A percentile compares a stretch with the other conserved stretches of the same genome.
These are phyloP conservation scores for Acrobasis suavella DNA, from an alignment of 2,888 invertebrate species.

Conservation along the genomic window DNA sequence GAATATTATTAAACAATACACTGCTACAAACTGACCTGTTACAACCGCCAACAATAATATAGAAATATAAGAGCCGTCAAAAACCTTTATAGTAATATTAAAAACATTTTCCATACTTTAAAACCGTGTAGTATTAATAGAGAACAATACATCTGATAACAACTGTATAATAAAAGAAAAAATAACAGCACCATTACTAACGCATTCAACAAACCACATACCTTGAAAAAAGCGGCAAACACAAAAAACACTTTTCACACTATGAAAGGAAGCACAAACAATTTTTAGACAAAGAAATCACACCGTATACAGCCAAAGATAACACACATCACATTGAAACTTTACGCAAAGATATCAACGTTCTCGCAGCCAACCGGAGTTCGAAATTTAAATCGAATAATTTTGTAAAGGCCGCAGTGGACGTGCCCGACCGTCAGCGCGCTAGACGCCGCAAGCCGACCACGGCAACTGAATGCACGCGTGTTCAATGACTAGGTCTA, in stretches of 20 bases:
- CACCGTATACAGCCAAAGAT: constrained; percentile 3
- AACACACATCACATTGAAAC: neutral
- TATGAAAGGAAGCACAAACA: constrained; percentile 15
- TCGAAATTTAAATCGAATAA: constrained; percentile 15
- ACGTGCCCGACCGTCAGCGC: neutral
- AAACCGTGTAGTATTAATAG: neutral
- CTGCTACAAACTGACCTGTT: neutral
- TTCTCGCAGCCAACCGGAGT: neutral
- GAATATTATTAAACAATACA: constrained; percentile 2
- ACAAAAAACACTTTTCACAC: constrained; percentile 3
- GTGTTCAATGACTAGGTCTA: constrained; percentile 13
- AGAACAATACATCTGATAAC: constrained; percentile 4
- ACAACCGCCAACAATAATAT: neutral
- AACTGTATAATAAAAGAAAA: neutral
- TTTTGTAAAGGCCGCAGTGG: neutral
- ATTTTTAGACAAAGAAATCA: constrained; percentile 8
- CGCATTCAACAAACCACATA: neutral
- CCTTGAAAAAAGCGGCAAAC: neutral
- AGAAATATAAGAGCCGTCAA: neutral
- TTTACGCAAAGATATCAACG: constrained; percentile 2
- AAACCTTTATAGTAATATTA: neutral
- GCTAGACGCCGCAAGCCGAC: constrained; percentile 17
- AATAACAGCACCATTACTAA: neutral
- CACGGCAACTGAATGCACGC: constrained; percentile 13
- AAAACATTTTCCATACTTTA: neutral